Evolutionary conservation across 2,888 invertebrate genomes (phyloP).

Genomic region (Tiphia femorata): DNA sequence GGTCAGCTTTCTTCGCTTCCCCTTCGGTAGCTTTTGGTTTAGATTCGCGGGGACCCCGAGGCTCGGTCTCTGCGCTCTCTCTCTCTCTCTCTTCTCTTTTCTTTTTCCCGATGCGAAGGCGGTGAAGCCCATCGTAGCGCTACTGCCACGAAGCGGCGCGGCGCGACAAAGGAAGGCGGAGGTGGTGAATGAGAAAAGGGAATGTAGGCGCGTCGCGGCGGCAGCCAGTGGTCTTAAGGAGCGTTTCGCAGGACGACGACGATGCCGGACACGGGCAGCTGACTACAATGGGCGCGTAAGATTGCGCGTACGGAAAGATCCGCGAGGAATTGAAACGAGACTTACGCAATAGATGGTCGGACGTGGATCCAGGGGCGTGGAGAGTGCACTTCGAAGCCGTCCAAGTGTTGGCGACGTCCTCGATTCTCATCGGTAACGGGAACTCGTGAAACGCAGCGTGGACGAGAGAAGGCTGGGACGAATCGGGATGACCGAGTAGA

Average conservation of each 20-base stretch:
- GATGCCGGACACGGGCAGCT: conserved; percentile 3
- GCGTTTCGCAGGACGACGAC: too few relatives aligned
- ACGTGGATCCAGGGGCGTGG: too few relatives aligned
- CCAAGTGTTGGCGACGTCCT: conserved; percentile 29
- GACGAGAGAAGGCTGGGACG: too few relatives aligned
- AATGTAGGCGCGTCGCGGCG: background rate
- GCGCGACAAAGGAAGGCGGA: background rate
- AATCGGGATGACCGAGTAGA: too few relatives aligned
- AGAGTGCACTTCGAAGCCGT: conserved; percentile 26
- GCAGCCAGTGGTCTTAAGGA: background rate
- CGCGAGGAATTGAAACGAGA: conserved; percentile 23
- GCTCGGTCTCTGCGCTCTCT: conserved; percentile 5
- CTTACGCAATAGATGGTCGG: conserved; percentile 30
- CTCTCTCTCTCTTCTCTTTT: too few relatives aligned
- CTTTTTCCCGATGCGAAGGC: too few relatives aligned
- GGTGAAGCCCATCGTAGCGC: conserved; percentile 12
- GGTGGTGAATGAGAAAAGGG: background rate
- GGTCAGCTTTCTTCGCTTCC: conserved; percentile 23
- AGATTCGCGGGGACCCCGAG: conserved; percentile 5
- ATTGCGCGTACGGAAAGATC: conserved; percentile 2
- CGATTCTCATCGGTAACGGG: too few relatives aligned
- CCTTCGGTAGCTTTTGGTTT: conserved; percentile 19
- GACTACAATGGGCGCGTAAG: too few relatives aligned
- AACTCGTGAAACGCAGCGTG: too few relatives aligned
- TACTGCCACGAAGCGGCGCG: conserved; percentile 20